phyloP scores from a whole-genome alignment of 2,113 vertebrate species.

The Dipodomys stephensi region DNA sequence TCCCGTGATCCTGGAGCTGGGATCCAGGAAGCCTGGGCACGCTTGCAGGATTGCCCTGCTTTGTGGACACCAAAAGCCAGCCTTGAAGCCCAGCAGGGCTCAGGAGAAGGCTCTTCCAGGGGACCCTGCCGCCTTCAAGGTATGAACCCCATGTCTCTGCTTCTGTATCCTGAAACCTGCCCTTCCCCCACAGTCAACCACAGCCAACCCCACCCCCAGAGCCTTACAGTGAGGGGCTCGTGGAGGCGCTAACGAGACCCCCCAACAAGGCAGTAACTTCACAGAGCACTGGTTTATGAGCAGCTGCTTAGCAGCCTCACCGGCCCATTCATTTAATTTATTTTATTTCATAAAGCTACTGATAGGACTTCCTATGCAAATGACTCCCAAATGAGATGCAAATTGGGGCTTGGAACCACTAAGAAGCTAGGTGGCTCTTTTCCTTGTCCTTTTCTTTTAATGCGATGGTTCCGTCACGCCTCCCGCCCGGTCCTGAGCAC shows the following conservation, averaged over 20 bases:
- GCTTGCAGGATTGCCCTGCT: neutral
- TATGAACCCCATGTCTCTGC: neutral
- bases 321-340: conserved; percentile 63
- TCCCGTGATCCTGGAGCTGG: neutral
- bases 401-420: conserved; percentile 58
- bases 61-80: neutral
- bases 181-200: neutral
- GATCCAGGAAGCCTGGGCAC: neutral
- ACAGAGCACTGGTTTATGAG: neutral
- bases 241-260: neutral
- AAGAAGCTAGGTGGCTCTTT: neutral
- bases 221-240: neutral
- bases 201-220: neutral
- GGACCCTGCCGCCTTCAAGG: neutral
- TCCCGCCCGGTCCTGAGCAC: conserved; percentile 25
- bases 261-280: conserved; percentile 15
- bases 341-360: conserved; percentile 69
- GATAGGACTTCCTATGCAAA: conserved; percentile 71
- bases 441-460: neutral
- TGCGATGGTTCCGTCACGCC: neutral
- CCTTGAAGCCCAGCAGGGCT: neutral
- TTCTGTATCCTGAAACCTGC: neutral
- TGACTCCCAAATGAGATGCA: conserved; percentile 73
- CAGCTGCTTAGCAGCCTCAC: conserved; percentile 19
- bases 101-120: neutral